A percentile compares a stretch with the other conserved stretches of the same genome.
Evolutionary conservation across 2,888 invertebrate genomes (phyloP).

Genomic region (Harmothoe impar): DNA sequence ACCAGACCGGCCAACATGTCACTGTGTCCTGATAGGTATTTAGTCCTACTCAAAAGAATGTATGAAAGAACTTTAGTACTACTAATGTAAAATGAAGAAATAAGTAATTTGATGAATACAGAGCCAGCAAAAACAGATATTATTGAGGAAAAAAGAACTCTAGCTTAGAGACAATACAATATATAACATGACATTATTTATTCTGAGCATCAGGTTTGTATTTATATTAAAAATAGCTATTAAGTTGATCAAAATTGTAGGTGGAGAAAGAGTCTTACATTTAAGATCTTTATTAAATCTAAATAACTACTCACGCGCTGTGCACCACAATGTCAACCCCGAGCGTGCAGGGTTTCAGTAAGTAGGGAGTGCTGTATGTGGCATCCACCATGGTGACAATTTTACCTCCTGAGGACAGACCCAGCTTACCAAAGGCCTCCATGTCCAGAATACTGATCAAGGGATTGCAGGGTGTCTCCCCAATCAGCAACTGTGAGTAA

Average conservation of each 20-base stretch:
- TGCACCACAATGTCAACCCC: conserved; percentile 82
- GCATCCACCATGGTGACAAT: conserved; percentile 81
- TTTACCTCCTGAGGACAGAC: conserved; percentile 68
- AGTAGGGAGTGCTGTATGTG: conserved; percentile 82
- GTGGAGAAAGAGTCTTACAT: too few species aligned
- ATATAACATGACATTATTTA: too few species aligned
- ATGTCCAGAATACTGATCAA: conserved; percentile 81
- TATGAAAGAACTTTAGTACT: neutral
- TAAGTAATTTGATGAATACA: too few species aligned
- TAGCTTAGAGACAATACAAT: too few species aligned
- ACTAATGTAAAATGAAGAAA: too few species aligned
- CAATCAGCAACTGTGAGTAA: conserved; percentile 80
- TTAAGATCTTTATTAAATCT: too few species aligned
- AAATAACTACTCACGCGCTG: conserved; percentile 53
- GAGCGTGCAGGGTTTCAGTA: conserved; percentile 79
- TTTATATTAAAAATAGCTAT: too few species aligned
- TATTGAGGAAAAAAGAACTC: too few species aligned
- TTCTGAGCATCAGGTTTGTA: too few species aligned
- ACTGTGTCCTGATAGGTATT: conserved; percentile 83
- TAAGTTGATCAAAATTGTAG: too few species aligned
- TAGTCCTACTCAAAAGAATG: conserved; percentile 76
- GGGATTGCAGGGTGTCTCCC: conserved; percentile 83
- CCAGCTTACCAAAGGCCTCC: conserved; percentile 77
- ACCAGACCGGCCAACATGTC: conserved; percentile 82
- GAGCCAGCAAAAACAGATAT: too few species aligned